A percentile compares a stretch with the other conserved stretches of the same genome.
phyloP scores from a whole-genome alignment of 2,797 vertebrate genomes.

The Philypnodon macrostomus region DNA sequence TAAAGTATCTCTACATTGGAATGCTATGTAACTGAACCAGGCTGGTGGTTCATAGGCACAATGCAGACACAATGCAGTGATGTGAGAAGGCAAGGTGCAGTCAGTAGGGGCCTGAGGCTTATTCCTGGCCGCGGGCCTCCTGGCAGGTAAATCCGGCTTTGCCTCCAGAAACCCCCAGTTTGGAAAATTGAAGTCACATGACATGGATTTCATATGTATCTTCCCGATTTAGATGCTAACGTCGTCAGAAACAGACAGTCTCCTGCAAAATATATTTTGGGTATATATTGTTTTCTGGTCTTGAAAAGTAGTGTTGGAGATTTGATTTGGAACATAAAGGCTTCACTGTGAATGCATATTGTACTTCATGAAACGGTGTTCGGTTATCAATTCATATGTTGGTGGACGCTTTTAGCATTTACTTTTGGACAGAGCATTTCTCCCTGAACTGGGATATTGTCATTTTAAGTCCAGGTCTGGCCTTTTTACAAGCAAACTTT shows the following conservation, averaged over 20 bases:
- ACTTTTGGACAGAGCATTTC: too few relatives aligned
- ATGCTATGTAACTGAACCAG: neutral
- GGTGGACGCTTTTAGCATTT: too few relatives aligned
- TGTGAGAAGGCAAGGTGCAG: constrained; percentile 5
- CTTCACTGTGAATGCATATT: too few relatives aligned
- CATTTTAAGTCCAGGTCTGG: too few relatives aligned
- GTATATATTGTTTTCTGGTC: neutral
- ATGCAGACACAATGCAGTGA: neutral
- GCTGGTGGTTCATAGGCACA: neutral
- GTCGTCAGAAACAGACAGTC: constrained; percentile 5
- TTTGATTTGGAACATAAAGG: too few relatives aligned
- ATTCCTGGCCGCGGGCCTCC: neutral
- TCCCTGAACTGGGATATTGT: too few relatives aligned
- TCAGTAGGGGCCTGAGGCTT: constrained; percentile 8
- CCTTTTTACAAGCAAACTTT: neutral
- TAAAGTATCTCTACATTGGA: neutral
- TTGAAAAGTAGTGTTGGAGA: neutral
- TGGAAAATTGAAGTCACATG: neutral
- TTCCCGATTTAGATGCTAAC: neutral
- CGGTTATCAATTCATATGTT: too few relatives aligned
- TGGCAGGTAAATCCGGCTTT: constrained; percentile 4
- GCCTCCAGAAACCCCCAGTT: constrained; percentile 7
- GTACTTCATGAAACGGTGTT: too few relatives aligned
- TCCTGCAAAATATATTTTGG: neutral
- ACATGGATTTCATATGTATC: constrained; percentile 4